Percentiles rank a stretch among this genome's conserved stretches.
Conservation (phyloP, 2,113 vertebrate genomes). For the Chelonoidis abingdonii region DNA sequence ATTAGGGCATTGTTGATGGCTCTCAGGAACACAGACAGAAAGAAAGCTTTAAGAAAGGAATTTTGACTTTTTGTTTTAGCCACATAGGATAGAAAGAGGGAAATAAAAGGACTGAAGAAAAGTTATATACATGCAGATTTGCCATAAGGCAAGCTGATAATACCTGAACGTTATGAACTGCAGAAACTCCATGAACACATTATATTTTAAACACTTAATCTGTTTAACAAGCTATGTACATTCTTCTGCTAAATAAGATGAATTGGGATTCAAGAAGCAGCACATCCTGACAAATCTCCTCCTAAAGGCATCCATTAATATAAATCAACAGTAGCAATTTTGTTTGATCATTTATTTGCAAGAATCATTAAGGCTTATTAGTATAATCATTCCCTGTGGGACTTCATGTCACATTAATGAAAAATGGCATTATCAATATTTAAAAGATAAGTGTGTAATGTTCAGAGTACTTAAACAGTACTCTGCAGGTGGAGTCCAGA, state of each 20-base stretch:
- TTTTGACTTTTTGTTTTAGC: background rate
- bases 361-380: constrained; percentile 90
- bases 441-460: constrained; percentile 82
- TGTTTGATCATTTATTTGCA: constrained; percentile 88
- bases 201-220: constrained; percentile 81
- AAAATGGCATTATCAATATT: constrained; percentile 88
- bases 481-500: constrained; percentile 85
- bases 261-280: constrained; percentile 82
- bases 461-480: constrained; percentile 75
- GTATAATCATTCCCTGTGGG: constrained; percentile 89
- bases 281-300: constrained; percentile 81
- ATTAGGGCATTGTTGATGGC: background rate
- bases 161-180: constrained; percentile 67
- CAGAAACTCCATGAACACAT: constrained; percentile 74
- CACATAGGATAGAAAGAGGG: background rate
- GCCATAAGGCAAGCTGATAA: constrained; percentile 74
- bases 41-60: background rate
- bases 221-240: constrained; percentile 79
- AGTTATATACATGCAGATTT: constrained; percentile 64
- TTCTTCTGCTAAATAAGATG: constrained; percentile 83
- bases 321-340: constrained; percentile 88
- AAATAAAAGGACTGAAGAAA: constrained; percentile 33
- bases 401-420: constrained; percentile 83
- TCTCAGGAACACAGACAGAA: background rate
- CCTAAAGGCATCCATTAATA: constrained; percentile 88